Percentiles rank a stretch among this genome's conserved stretches.
phyloP scores from a whole-genome alignment of 2,113 vertebrate genomes.

The Hiodon alosoides region DNA sequence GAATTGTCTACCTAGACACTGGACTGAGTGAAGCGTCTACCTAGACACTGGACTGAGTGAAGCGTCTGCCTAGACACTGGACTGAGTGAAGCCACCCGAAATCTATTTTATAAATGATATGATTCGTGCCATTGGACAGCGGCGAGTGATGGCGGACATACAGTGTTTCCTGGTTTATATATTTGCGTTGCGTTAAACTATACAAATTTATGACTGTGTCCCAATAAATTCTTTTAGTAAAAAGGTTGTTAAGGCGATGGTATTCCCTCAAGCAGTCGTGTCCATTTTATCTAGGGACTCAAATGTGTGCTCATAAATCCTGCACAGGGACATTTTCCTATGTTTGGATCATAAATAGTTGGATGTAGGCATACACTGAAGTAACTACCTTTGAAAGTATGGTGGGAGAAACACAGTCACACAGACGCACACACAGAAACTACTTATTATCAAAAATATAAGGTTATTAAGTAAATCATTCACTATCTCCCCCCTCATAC shows the following conservation, averaged over 20 bases:
- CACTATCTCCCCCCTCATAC: no score
- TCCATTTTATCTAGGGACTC: background rate
- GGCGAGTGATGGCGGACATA: background rate
- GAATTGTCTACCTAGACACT: no score
- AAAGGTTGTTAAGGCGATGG: no score
- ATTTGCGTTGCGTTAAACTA: background rate
- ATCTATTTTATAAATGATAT: no score
- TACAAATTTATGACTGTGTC: background rate
- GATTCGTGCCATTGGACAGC: background rate
- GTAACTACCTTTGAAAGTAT: background rate
- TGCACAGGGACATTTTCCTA: background rate
- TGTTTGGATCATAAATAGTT: conserved; percentile 26
- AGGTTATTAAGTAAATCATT: no score
- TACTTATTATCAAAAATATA: background rate
- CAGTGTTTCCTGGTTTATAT: background rate
- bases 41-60: no score
- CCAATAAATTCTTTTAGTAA: background rate
- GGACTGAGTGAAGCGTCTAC: no score
- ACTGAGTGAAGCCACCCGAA: no score
- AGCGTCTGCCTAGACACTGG: no score
- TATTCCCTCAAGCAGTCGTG: background rate
- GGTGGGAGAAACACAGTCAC: background rate
- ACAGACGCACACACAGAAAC: background rate
- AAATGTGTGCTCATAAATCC: conserved; percentile 8
- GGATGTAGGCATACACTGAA: background rate